Evolutionary conservation across 2,797 vertebrate genomes (phyloP), one percentile per base, ranked within the genome.

Genomic region (Falco rusticolus): DNA sequence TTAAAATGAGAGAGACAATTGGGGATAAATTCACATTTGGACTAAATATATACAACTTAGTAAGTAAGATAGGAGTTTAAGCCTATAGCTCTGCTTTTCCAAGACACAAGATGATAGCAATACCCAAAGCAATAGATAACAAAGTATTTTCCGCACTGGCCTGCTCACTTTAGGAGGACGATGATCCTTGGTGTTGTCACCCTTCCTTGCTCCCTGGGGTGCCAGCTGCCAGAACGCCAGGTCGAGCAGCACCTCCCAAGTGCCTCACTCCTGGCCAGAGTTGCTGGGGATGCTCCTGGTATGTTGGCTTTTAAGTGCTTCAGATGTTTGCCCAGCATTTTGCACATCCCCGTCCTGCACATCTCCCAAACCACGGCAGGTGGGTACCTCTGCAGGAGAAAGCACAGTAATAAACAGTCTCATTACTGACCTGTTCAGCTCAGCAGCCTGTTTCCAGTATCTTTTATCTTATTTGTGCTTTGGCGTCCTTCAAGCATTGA

Each of bases 321-420:
- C 48, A 24, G 10, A 24, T 45, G 22, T 33, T 45, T 66, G 51
- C 29, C 51, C 53, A 22, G 43, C 19, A 2, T 13, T 29, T 18
- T 14, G 22, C 37, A 13, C 4, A 1, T 15, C 68, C 24, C 1
- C 24, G 24, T 39, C 51, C 65, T 75, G 61, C 78, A 4, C 34
- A 1, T 14, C 31, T 43, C 28, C 51, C 64, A 39, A 2, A 13
- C 50, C 8, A 1, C 0, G 3, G 31, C 25, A 71, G 41, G 17
- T 19, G 77, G 15, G 31, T 6, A 12, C 39, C 29, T 48, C 33
- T 75, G 41, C 61, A 50, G 72, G 48, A 83, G 56, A 19, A 59
- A 33, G 25, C 10, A 10, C 33, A 64, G 56, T n/a, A 6, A 1
- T 3, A 21, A 11, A 11, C 22, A 29, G 13, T 31, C 68, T 83